These are phyloP conservation scores for Laterallus jamaicensis DNA, from an alignment of 2,113 vertebrate species.

Conservation along the genomic window DNA sequence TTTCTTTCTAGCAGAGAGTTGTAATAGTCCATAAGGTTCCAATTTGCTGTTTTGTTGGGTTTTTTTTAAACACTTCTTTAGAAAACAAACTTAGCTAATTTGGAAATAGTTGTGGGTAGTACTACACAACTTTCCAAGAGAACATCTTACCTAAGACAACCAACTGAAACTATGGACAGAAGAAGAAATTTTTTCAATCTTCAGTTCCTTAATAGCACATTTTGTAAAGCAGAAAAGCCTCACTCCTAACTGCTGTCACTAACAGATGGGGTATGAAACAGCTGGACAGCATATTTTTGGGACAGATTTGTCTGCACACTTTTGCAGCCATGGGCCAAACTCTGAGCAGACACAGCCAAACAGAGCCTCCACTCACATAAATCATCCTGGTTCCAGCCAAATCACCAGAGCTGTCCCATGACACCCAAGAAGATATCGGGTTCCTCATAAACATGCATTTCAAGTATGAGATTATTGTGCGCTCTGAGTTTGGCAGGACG, in stretches of 20 bases:
- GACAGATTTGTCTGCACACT: neutral
- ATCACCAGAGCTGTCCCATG: neutral
- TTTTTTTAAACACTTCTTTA: conserved; percentile 12
- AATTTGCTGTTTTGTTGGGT: conserved; percentile 32
- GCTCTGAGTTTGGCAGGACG: neutral
- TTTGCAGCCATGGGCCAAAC: neutral
- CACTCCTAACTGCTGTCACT: neutral
- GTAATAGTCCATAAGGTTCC: conserved; percentile 67
- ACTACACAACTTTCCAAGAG: conserved; percentile 13
- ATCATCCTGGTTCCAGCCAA: neutral
- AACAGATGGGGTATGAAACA: neutral
- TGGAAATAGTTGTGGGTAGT: conserved; percentile 20
- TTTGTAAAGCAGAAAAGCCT: neutral
- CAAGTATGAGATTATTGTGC: neutral
- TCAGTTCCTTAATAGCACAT: neutral
- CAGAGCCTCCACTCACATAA: neutral
- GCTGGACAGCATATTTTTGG: neutral
- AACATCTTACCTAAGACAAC: conserved; percentile 18
- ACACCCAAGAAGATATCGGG: neutral
- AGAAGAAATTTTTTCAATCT: neutral
- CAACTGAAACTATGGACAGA: neutral
- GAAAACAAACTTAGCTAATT: conserved; percentile 23
- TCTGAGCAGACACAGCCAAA: neutral
- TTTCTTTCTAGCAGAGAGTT: conserved; percentile 51
- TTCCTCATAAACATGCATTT: neutral